A percentile compares a stretch with the other conserved stretches of the same genome.
These are phyloP conservation scores for Corythaixoides concolor DNA, from an alignment of 2,113 vertebrate genomes.

Conservation along the genomic window DNA sequence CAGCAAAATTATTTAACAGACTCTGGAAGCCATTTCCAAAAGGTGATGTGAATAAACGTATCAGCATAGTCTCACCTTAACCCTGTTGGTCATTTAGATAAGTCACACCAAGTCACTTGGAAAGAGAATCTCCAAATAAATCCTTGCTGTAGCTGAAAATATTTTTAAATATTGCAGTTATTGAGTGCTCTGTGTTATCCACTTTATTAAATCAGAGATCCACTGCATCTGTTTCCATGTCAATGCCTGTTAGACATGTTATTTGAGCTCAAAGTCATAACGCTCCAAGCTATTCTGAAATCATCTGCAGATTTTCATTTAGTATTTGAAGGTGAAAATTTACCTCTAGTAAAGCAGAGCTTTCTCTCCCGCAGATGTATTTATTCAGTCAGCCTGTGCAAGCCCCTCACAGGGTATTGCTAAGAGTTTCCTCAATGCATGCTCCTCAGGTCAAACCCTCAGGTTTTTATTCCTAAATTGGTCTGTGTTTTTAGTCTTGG, in stretches of 20 bases:
- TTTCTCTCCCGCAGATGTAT: not conserved
- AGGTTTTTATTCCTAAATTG: not conserved
- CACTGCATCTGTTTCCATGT: not conserved
- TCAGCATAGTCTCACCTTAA: not conserved
- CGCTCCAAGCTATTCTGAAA: not conserved
- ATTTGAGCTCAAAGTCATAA: not conserved
- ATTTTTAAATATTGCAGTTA: not conserved
- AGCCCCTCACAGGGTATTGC: not conserved
- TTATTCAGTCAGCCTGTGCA: not conserved
- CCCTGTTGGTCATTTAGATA: not conserved
- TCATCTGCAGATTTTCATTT: not conserved
- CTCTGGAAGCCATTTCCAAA: not conserved
- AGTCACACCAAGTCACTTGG: not conserved
- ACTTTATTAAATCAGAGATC: not conserved
- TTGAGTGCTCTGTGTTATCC: not conserved
- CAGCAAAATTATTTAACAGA: not conserved
- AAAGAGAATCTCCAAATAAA: not conserved
- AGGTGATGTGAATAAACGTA: not conserved
- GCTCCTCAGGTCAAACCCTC: not conserved
- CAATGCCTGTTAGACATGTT: not conserved
- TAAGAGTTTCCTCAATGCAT: not conserved
- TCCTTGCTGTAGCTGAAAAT: not conserved
- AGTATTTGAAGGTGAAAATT: not conserved
- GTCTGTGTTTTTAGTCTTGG: not conserved
- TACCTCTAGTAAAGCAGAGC: not conserved